Evolutionary conservation across 2,888 invertebrate species (phyloP), one percentile per base, ranked within the genome.

Genomic region (Plebejus anna): DNA sequence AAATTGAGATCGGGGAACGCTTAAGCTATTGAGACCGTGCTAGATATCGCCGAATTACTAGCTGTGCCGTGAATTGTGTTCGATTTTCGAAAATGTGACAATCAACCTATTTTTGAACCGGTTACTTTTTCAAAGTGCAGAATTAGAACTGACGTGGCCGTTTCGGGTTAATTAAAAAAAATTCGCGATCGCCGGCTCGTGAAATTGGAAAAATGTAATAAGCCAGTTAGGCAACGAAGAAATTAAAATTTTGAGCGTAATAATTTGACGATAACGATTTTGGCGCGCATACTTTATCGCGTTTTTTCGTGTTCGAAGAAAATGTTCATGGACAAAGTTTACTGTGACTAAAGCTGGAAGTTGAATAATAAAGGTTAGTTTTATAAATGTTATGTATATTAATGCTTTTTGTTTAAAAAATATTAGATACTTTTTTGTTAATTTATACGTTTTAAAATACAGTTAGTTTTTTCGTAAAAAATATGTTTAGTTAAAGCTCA

Each of bases 181-280:
- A 55, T 77, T 76, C 61, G 51, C 75, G 76, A 59, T 57, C 57
- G 59, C 77, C 78, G 76, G 82, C 79, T 84, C 88, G 89, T 91
- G 90, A 90, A 90, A 90, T 91, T 90, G 86, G 83, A 87, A 87
- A 88, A 88, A 88, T 83, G 82, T 81, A 83, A 82, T 83, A 86
- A 86, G 84, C 83, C 83, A 83, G 85, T 86, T 87, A 84, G 84
- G 86, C 84, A 84, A 85, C 82, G 81, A 81, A 82, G 84, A 83
- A 84, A 86, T 86, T 87, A 85, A 84, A 84, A 84, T 76, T 82
- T 83, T 83, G 86, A 83, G 83, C 82, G 83, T 85, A 80, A 81
- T 81, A 80, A 81, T 81, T 81, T 81, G 78, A 78, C 82, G 83
- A 82, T 85, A 84, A 83, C 80, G 79, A 80, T 83, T 83, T 84